Evolutionary conservation across 2,888 invertebrate species (phyloP), one percentile per base, ranked within the genome.

Genomic region (Himalopsyche japonica): DNA sequence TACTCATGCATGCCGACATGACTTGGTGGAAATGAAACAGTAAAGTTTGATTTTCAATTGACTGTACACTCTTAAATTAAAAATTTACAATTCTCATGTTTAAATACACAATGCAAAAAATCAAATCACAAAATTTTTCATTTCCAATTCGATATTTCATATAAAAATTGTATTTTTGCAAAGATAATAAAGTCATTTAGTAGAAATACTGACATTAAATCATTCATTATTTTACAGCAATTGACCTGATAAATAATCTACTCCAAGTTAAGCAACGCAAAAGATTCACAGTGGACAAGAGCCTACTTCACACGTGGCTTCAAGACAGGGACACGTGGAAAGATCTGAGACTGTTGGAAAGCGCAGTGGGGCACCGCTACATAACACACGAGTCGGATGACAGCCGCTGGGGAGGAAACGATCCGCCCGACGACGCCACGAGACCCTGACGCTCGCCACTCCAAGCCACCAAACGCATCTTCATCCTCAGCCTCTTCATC

Each of bases 211-310:
- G n/a, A n/a, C n/a, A 37, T 10, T 8, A 43, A 2, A 15, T 43
- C 15, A 43, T 43, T 15, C 0, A 2, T 34, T 80, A 86, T 86
- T 87, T 93, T 93, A 80, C 93, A 98, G 99, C 99, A 85, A 98
- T 99, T 90, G 99, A 99, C 92, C 94, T 99, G 88, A 99, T 99
- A 89, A 98, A 97, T 92, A 98, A 98, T 92, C 93, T 99, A 88
- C 94, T 99, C 86, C 99, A 99, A 96, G 99, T 98, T 87, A 98
- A 98, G 91, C 97, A 97, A 90, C 94, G 98, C 88, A 98, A 98
- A 91, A 94, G 99, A 32, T 98, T 95, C 89, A 98, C 98, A 0
- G 98, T 98, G 83, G 99, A 99, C 92, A 99, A 99, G 92, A 97
- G 98, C 84, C 93, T 98, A 87, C 94, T 95, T 88, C 99, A 99